Conservation (phyloP, 2,797 vertebrate species). For the Argentina silus region DNA sequence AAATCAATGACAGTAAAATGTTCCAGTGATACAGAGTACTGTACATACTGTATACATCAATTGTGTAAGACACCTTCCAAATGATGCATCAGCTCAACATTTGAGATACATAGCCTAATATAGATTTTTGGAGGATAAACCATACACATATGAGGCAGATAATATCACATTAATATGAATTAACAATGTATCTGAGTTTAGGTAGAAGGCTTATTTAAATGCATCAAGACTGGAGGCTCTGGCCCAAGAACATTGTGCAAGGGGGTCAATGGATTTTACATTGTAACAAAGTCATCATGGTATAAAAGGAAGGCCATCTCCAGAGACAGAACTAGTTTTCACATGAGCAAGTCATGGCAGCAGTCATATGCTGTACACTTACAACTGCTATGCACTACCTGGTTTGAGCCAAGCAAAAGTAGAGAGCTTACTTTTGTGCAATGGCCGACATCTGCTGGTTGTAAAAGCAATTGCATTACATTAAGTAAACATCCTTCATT, state of each 20-base stretch:
- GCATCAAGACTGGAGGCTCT: neutral
- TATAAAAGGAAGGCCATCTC: neutral
- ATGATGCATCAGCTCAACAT: neutral
- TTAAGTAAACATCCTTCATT: neutral
- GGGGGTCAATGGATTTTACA: neutral
- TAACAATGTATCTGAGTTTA: neutral
- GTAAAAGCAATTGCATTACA: constrained; percentile 11
- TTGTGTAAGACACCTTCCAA: neutral
- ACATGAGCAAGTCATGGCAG: neutral
- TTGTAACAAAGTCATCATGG: neutral
- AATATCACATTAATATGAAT: neutral
- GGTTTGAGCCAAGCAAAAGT: neutral
- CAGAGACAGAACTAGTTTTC: neutral
- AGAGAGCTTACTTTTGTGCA: neutral
- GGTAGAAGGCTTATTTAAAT: neutral
- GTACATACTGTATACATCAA: neutral
- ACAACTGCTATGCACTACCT: neutral
- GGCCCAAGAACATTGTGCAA: too few species aligned
- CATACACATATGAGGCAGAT: neutral
- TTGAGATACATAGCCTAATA: neutral
- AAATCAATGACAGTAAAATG: neutral
- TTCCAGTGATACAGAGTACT: neutral
- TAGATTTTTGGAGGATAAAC: neutral
- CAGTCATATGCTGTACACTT: neutral
- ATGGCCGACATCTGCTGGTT: constrained; percentile 16